Evolutionary conservation across 2,797 vertebrate species (phyloP), one percentile per base, ranked within the genome.

Genomic region (Poeciliopsis gracilis): DNA sequence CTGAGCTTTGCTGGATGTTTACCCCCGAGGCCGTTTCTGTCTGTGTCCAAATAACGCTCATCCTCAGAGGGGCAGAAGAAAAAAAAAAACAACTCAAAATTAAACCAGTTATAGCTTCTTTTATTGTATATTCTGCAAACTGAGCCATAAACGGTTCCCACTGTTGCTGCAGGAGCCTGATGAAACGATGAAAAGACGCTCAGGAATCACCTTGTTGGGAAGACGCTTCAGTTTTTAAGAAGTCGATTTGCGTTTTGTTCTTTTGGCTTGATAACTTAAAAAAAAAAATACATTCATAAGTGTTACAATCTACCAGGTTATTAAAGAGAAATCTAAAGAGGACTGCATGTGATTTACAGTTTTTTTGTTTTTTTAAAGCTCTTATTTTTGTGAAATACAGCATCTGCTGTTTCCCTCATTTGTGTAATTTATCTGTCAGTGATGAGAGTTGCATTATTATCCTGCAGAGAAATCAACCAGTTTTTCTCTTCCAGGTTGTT

Each of bases 1-100:
- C 82, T 77, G 73, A 83, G 72, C 79, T 76, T 46, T 85, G 77
- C 84, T 82, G 73, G 71, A 87, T 91, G 90, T 94, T 93, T 93
- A 92, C 83, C 88, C 92, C 87, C 0, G 66, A 77, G 86, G 89
- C 89, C 77, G 82, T 87, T 84, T 90, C 72, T 88, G 81, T 89
- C 75, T 72, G 47, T 51, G 82, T 78, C 72, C 59, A 36, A 28
- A 28, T 57, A 57, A 72, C 78, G 55, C 84, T 82, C 11, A 77
- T 81, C 77, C 77, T 75, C 47, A 0, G 72, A 66, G 78, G 49
- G 75, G 66, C 41, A 47, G 33, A 76, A 49, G 78, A 16, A 83
- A 41, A 33, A 33, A 33, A 33, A 33, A 33, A 33, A 33, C 1
- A 2, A 0, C 1, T 4, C 61, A 49, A 6, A 47, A 59, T 20